A percentile compares a stretch with the other conserved stretches of the same genome.
These are phyloP conservation scores for Sprattus sprattus DNA, from an alignment of 2,113 vertebrate genomes.

Conservation along the genomic window DNA sequence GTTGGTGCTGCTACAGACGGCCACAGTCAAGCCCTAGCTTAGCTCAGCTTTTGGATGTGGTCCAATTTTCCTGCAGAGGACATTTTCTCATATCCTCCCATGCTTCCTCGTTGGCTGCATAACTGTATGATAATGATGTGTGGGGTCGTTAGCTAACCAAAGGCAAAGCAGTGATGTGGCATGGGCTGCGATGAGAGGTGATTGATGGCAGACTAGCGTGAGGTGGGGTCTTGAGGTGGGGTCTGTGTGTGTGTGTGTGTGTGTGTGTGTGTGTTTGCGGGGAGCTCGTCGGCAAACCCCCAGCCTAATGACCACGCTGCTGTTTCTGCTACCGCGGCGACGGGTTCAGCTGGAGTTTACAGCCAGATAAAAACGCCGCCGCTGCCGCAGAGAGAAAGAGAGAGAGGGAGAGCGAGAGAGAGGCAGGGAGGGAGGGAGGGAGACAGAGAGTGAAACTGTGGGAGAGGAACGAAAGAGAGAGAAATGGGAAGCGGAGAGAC, in stretches of 20 bases:
- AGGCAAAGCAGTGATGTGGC: background rate
- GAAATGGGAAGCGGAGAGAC: background rate
- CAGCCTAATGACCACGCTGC: slow-evolving; percentile 2
- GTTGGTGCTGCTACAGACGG: no score
- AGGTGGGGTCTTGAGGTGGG: background rate
- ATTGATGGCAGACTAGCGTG: background rate
- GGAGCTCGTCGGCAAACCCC: background rate
- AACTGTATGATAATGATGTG: background rate
- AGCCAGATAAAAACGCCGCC: slow-evolving; percentile 18
- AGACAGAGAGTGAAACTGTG: background rate
- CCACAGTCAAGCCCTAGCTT: background rate
- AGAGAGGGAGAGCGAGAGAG: background rate
- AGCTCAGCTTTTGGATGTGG: background rate
- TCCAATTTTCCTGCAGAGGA: background rate
- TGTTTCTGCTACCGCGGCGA: background rate
- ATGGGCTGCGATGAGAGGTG: background rate
- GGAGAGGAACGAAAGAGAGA: background rate
- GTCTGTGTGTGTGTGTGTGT: background rate
- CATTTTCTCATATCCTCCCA: background rate
- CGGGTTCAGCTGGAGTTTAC: slow-evolving; percentile 69
- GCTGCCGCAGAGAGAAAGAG: background rate
- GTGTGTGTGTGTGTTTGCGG: background rate
- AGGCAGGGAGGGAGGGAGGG: background rate
- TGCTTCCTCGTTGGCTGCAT: background rate
- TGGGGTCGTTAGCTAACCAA: background rate